These are phyloP conservation scores for Meiosimyza decipiens DNA, from an alignment of 2,888 invertebrate species.

Conservation along the genomic window DNA sequence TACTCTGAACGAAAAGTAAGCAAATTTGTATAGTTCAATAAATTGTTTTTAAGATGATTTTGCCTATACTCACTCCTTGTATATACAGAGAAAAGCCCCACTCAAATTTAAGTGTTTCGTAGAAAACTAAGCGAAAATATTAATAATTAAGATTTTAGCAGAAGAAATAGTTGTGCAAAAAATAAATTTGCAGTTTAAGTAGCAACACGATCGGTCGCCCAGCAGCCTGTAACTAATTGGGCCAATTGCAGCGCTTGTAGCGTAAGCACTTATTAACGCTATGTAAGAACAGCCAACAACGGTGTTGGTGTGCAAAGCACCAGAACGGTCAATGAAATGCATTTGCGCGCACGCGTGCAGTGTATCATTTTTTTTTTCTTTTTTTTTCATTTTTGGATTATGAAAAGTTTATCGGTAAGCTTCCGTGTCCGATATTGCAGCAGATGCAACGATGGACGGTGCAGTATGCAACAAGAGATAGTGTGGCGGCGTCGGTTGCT, in stretches of 20 bases:
- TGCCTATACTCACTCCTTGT: too few species aligned
- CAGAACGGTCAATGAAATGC: constrained; percentile 52
- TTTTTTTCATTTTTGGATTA: not conserved
- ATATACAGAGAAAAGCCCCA: too few species aligned
- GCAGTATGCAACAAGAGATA: constrained; percentile 5
- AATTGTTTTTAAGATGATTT: too few species aligned
- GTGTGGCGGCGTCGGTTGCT: not conserved
- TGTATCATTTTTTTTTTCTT: constrained; percentile 38
- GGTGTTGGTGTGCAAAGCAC: constrained; percentile 31
- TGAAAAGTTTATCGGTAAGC: not conserved
- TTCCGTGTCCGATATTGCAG: constrained; percentile 43
- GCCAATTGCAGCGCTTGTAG: not conserved
- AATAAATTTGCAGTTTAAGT: constrained; percentile 27
- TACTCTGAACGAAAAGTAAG: too few species aligned
- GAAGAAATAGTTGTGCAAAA: not conserved
- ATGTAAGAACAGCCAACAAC: not conserved
- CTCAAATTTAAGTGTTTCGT: too few species aligned
- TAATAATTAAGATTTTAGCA: constrained; percentile 31
- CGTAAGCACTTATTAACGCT: not conserved
- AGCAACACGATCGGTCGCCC: constrained; percentile 37
- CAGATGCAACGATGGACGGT: constrained; percentile 56
- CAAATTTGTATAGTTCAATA: too few species aligned
- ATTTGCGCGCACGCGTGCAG: constrained; percentile 54
- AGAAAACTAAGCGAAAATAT: not conserved
- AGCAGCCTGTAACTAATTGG: constrained; percentile 36